These are phyloP conservation scores for Noctua comes DNA, from an alignment of 2,888 invertebrate species.

Conservation along the genomic window DNA sequence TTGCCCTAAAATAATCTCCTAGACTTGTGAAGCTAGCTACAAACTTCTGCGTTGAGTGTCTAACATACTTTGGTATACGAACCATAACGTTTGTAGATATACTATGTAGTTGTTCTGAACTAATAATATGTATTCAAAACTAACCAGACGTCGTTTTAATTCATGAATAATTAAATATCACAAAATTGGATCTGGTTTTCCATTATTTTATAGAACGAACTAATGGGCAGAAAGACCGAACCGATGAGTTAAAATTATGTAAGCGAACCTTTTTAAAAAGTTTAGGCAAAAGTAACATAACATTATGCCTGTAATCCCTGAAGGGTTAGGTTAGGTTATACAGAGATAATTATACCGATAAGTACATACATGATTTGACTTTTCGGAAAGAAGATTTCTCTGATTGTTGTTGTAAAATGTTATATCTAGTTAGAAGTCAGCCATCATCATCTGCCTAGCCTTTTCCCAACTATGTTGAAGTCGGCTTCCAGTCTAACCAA, in stretches of 20 bases:
- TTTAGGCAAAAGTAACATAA: background rate
- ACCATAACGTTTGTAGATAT: conserved; percentile 6
- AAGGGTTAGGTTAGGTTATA: background rate
- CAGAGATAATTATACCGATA: background rate
- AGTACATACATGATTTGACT: background rate
- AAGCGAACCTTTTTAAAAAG: background rate
- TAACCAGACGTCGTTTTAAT: background rate
- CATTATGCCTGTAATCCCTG: background rate
- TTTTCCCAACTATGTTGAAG: too few species aligned
- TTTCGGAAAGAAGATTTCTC: background rate
- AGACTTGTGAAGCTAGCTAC: conserved; percentile 21
- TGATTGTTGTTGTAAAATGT: background rate
- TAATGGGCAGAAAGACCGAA: background rate
- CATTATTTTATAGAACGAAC: too few species aligned
- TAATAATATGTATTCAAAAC: conserved; percentile 11
- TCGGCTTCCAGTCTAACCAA: too few species aligned
- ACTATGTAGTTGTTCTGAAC: background rate
- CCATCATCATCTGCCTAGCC: background rate
- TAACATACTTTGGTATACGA: conserved; percentile 8
- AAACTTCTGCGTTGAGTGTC: conserved; percentile 19
- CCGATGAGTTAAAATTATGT: background rate
- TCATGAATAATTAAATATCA: background rate
- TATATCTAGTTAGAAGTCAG: background rate
- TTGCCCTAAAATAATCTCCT: conserved; percentile 38
- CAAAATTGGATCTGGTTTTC: background rate